phyloP scores from a whole-genome alignment of 2,113 vertebrate species.

The Mesocricetus auratus region DNA sequence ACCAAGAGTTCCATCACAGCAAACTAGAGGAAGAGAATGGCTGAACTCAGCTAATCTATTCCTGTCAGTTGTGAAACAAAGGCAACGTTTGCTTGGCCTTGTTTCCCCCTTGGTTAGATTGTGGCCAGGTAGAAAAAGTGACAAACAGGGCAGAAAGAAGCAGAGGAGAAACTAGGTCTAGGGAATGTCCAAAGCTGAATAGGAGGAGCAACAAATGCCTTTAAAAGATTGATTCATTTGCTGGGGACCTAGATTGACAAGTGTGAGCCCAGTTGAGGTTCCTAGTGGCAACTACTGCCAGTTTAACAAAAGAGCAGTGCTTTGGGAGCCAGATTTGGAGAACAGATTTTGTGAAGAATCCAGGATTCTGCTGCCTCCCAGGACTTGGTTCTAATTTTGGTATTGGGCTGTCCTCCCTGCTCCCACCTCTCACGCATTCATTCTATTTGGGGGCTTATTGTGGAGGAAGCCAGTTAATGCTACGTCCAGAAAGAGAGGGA shows the following conservation, averaged over 20 bases:
- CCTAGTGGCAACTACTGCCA: conserved; percentile 48
- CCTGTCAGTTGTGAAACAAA: neutral
- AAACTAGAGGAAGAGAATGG: neutral
- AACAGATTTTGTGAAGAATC: conserved; percentile 70
- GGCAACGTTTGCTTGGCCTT: neutral
- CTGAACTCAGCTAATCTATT: neutral
- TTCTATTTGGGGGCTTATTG: conserved; percentile 78
- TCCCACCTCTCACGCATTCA: conserved; percentile 54
- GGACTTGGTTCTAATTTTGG: conserved; percentile 77
- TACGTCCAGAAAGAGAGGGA: conserved; percentile 4
- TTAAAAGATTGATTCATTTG: neutral
- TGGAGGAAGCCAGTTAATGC: conserved; percentile 74
- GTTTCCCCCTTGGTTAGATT: neutral
- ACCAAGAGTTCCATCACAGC: neutral
- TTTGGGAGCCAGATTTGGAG: conserved; percentile 73
- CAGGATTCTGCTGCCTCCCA: conserved; percentile 69
- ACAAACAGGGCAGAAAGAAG: neutral
- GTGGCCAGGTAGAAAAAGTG: neutral
- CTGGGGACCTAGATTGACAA: conserved; percentile 22
- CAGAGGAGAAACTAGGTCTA: neutral
- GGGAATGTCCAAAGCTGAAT: neutral
- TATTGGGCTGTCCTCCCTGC: conserved; percentile 68
- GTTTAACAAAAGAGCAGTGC: conserved; percentile 77
- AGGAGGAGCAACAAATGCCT: neutral
- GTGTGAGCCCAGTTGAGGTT: conserved; percentile 6